Evolutionary conservation across 64 coral and sea anemone species (phyloP), one percentile per base, ranked within the genome.

Genomic region (Stichodactyla mertensii): DNA sequence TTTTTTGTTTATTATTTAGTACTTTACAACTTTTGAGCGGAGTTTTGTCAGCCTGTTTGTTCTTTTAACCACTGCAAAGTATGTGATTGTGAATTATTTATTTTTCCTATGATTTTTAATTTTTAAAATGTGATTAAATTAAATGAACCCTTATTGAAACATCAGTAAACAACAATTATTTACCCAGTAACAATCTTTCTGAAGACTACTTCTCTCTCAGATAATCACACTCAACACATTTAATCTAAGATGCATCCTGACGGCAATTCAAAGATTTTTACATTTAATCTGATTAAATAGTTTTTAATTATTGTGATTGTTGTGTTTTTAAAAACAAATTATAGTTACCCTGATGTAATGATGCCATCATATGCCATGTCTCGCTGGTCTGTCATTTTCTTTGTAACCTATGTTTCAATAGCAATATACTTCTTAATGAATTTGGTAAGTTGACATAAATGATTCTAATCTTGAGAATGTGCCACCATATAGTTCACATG

Each of bases 281-380:
- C 36, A 3, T 45, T 45, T 45, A 45, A 45, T 45, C 36, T 45
- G 36, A 45, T 45, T 45, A 45, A 45, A 45, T 45, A 45, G 36
- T 45, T 45, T 45, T 45, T 45, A 45, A 45, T 45, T 45, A 45
- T 45, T 45, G 36, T 45, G 36, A 45, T 45, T 45, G 36, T 45
- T 45, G 36, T 45, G 36, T 45, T 45, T 45, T 45, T 45, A 2
- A 3, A 19, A 20, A 70, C 57, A 86, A 52, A 2, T 86, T 55
- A 78, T 58, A 99, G 97, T 23, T 99, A 99, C 84, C 97, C 97
- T 83, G 97, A 99, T 93, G 97, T 99, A 66, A 99, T 99, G 97
- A 99, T 99, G 97, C 97, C 97, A 31, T 79, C 97, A 56, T 99
- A 95, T 86, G 51, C 66, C 16, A 85, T 57, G 31, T 88, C 77